Evolutionary conservation across 53 echinoderm and acorn worm species (phyloP).

Genomic region (Patiria pectinifera): DNA sequence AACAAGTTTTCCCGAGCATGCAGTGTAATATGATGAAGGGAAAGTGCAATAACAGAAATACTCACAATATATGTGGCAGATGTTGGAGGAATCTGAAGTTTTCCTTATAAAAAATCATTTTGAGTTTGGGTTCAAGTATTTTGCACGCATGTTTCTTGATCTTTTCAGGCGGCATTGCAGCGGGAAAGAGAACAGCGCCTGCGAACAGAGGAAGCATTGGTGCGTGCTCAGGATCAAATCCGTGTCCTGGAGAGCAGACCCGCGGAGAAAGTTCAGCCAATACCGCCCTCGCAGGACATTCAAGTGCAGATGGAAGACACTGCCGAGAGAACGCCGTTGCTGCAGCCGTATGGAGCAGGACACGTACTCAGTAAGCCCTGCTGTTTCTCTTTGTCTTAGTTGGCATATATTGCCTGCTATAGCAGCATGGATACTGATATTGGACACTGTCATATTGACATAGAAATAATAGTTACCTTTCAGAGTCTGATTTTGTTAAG

Average conservation of each 20-base stretch:
- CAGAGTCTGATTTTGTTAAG: too few species aligned
- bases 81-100: too few species aligned
- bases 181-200: constrained; percentile 70
- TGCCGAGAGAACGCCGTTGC: constrained; percentile 40
- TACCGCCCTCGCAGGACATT: constrained; percentile 24
- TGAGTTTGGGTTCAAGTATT: neutral
- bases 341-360: constrained; percentile 68
- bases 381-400: neutral
- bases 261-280: constrained; percentile 28
- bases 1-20: too few species aligned
- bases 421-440: too few species aligned
- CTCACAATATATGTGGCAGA: too few species aligned
- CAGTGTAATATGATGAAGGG: too few species aligned
- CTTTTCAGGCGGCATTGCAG: constrained; percentile 70
- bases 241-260: constrained; percentile 60
- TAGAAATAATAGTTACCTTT: neutral
- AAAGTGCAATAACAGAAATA: too few species aligned
- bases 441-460: too few species aligned
- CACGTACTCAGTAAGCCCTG: constrained; percentile 69
- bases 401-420: neutral
- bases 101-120: too few species aligned
- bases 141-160: neutral
- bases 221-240: constrained; percentile 75
- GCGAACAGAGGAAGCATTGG: constrained; percentile 72
- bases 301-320: constrained; percentile 64